Evolutionary conservation across 2,888 invertebrate genomes (phyloP).

Genomic region (Cantharis rustica): DNA sequence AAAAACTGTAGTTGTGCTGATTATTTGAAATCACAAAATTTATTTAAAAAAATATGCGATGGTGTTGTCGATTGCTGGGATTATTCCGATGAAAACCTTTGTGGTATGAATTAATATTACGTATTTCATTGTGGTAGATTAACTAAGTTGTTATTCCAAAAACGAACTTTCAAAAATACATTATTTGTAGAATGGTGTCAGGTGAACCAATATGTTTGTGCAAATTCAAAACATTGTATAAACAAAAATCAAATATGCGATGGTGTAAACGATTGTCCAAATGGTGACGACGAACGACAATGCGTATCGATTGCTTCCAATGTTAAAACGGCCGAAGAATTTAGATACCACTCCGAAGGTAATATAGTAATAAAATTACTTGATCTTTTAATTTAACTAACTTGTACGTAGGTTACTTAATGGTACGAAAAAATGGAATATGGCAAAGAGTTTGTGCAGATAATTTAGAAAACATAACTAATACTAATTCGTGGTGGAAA

Average conservation of each 20-base stretch:
- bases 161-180: background rate
- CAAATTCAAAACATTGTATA: constrained; percentile 72
- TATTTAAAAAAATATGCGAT: constrained; percentile 77
- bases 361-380: constrained; percentile 55
- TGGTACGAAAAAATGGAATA: constrained; percentile 73
- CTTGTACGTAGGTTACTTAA: constrained; percentile 64
- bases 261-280: constrained; percentile 71
- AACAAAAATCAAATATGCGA: constrained; percentile 71
- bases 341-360: constrained; percentile 68
- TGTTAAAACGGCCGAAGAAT: constrained; percentile 61
- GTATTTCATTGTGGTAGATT: no score
- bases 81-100: constrained; percentile 76
- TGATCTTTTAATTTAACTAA: background rate
- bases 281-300: constrained; percentile 76
- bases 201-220: constrained; percentile 74
- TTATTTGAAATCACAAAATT: constrained; percentile 70
- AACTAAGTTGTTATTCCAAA: no score
- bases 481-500: constrained; percentile 65
- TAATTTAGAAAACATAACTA: constrained; percentile 64
- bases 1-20: constrained; percentile 76
- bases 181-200: constrained; percentile 70
- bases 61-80: constrained; percentile 82
- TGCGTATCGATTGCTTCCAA: constrained; percentile 70
- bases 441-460: constrained; percentile 81
- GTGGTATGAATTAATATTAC: constrained; percentile 61